These are phyloP conservation scores for Volucella zonaria DNA, from an alignment of 2,888 invertebrate species.

Conservation along the genomic window DNA sequence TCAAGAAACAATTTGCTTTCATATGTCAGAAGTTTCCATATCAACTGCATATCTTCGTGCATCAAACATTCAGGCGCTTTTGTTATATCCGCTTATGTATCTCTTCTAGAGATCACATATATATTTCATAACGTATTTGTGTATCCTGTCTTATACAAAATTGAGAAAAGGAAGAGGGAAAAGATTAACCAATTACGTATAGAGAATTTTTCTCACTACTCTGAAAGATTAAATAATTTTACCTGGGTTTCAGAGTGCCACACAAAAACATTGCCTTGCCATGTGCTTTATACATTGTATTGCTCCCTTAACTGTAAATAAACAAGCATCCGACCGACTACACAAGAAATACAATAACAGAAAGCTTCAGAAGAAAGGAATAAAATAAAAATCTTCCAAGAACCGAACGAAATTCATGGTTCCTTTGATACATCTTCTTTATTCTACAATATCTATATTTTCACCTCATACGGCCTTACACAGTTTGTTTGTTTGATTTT, in stretches of 20 bases:
- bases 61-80: background rate
- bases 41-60: background rate
- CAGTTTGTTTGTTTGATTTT: background rate
- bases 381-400: slow-evolving; percentile 3
- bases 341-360: background rate
- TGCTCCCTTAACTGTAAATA: slow-evolving; percentile 8
- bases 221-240: slow-evolving; percentile 52
- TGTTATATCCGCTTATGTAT: slow-evolving; percentile 2
- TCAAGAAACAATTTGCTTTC: no score
- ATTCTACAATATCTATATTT: slow-evolving; percentile 1
- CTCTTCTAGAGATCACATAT: slow-evolving; percentile 4
- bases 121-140: slow-evolving; percentile 31
- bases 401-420: slow-evolving; percentile 46
- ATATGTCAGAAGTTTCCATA: no score
- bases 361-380: background rate
- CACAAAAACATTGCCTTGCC: slow-evolving; percentile 3
- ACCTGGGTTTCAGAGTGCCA: slow-evolving; percentile 17
- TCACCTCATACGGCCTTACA: background rate
- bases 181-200: slow-evolving; percentile 39
- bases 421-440: slow-evolving; percentile 29
- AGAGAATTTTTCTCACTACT: slow-evolving; percentile 10
- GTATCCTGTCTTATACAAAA: background rate
- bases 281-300: no score
- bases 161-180: background rate
- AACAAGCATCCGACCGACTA: slow-evolving; percentile 7